These are phyloP conservation scores for Petrocephalus zakoni DNA, from an alignment of 2,113 vertebrate genomes.

Conservation along the genomic window DNA sequence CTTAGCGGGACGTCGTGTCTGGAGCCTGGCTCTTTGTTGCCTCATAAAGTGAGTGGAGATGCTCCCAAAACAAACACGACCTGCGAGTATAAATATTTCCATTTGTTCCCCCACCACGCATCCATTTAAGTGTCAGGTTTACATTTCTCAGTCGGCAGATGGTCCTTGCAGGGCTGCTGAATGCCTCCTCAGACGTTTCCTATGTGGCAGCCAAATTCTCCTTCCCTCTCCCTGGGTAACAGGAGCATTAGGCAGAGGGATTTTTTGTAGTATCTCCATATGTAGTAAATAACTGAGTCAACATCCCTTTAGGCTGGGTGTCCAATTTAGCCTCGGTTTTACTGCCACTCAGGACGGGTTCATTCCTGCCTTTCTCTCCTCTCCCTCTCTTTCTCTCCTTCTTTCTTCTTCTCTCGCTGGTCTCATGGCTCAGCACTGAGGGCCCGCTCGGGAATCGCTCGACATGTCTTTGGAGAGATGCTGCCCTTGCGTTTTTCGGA, in stretches of 20 bases:
- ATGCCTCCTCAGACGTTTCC: conserved; percentile 16
- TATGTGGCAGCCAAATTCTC: conserved; percentile 1
- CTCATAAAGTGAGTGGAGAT: neutral
- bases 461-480: conserved; percentile 10
- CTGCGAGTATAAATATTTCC: conserved; percentile 24
- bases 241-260: neutral
- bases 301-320: neutral
- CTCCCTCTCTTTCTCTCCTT: neutral
- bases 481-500: conserved; percentile 1
- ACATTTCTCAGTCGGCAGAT: neutral
- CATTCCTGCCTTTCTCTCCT: conserved; percentile 15
- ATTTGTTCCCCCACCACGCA: conserved; percentile 12
- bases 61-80: conserved; percentile 17
- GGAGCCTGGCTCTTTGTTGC: neutral
- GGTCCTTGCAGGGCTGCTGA: neutral
- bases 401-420: neutral
- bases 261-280: conserved; percentile 3
- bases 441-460: neutral
- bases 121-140: conserved; percentile 19
- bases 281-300: conserved; percentile 2
- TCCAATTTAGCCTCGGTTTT: conserved; percentile 2
- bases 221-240: neutral
- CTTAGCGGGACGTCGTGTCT: neutral
- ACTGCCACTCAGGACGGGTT: neutral
- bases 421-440: neutral